A percentile compares a stretch with the other conserved stretches of the same genome.
Conservation (phyloP, 2,797 vertebrate genomes). For the Siniperca obscura region DNA sequence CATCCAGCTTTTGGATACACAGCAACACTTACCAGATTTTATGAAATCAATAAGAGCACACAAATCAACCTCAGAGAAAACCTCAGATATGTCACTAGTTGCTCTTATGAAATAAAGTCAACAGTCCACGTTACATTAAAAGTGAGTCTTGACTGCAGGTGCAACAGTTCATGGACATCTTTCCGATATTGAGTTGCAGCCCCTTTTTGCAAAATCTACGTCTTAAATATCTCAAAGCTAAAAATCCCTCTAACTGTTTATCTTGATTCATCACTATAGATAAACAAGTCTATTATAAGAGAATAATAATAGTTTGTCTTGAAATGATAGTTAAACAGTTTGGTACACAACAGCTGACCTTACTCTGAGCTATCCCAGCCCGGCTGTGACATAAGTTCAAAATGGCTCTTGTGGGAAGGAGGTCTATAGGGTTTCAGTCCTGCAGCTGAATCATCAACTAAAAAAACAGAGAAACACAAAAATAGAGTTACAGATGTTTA, state of each 20-base stretch:
- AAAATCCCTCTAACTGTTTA: background rate
- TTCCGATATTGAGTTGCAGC: background rate
- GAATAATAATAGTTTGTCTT: slow-evolving; percentile 13
- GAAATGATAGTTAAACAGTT: slow-evolving; percentile 33
- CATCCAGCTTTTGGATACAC: background rate
- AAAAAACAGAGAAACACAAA: slow-evolving; percentile 28
- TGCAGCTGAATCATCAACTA: slow-evolving; percentile 49
- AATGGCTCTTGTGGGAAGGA: slow-evolving; percentile 55
- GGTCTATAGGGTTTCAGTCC: slow-evolving; percentile 32
- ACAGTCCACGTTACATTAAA: background rate
- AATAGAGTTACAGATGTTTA: slow-evolving; percentile 47
- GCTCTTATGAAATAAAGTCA: background rate
- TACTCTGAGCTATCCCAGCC: slow-evolving; percentile 37
- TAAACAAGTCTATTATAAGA: background rate
- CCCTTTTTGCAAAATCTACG: background rate
- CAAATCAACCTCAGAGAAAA: slow-evolving; percentile 10
- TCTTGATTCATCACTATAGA: background rate
- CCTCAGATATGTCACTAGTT: background rate
- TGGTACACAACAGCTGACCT: slow-evolving; percentile 49
- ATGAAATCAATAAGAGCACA: background rate
- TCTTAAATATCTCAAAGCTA: background rate
- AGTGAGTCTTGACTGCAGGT: background rate
- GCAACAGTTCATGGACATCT: background rate
- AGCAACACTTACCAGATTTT: background rate
- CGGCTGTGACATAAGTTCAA: slow-evolving; percentile 51